Evolutionary conservation across 2,888 invertebrate genomes (phyloP).

Genomic region (Pinctada fucata): DNA sequence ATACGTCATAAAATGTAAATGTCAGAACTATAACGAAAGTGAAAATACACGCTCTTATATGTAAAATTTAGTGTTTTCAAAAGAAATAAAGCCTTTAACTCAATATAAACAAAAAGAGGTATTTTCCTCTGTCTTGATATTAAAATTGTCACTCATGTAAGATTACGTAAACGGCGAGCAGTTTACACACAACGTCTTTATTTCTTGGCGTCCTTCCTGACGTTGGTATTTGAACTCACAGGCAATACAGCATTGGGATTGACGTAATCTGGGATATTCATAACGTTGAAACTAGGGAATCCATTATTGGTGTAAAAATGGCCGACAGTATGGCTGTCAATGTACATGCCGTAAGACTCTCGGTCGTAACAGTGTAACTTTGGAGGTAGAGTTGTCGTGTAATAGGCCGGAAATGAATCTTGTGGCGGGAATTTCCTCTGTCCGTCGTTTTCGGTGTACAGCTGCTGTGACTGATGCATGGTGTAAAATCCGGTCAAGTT

Average conservation of each 20-base stretch:
- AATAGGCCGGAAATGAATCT: slow-evolving; percentile 10
- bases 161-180: too few species aligned
- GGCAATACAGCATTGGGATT: slow-evolving; percentile 53
- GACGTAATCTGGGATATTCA: slow-evolving; percentile 45
- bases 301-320: slow-evolving; percentile 28
- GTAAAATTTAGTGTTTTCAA: too few species aligned
- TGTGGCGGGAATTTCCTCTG: background rate
- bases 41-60: too few species aligned
- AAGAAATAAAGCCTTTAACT: too few species aligned
- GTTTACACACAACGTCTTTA: too few species aligned
- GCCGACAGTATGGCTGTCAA: slow-evolving; percentile 31
- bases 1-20: too few species aligned
- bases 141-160: too few species aligned
- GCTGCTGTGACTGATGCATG: slow-evolving; percentile 1
- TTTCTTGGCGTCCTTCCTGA: background rate
- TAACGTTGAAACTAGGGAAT: slow-evolving; percentile 5
- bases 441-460: slow-evolving; percentile 18
- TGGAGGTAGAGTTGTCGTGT: slow-evolving; percentile 1
- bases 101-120: too few species aligned
- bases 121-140: too few species aligned
- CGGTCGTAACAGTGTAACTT: slow-evolving; percentile 25
- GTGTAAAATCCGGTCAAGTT: background rate
- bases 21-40: too few species aligned
- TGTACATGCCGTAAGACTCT: slow-evolving; percentile 22
- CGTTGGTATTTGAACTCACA: slow-evolving; percentile 21